These are phyloP conservation scores for Bucco capensis DNA, from an alignment of 2,113 vertebrate species.

Conservation along the genomic window DNA sequence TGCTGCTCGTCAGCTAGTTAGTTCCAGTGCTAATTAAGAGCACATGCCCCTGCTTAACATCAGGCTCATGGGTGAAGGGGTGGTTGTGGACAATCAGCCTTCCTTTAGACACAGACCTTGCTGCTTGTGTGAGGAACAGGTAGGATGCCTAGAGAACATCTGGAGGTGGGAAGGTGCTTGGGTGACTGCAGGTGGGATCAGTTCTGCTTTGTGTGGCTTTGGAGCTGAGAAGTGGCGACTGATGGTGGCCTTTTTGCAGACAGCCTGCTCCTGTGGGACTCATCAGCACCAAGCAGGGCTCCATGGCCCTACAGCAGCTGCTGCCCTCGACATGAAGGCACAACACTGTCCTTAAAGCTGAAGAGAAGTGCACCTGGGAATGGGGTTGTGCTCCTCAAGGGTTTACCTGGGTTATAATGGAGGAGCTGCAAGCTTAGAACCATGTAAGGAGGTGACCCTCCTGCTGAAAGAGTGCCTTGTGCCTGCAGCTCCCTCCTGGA, in stretches of 20 bases:
- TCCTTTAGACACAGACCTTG: rapidly evolving
- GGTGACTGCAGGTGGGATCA: background rate
- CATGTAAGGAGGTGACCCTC: too few species aligned
- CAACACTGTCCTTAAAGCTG: background rate
- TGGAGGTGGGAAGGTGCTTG: background rate
- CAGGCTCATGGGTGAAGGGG: background rate
- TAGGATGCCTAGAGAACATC: background rate
- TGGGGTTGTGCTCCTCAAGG: background rate
- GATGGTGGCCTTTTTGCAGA: background rate
- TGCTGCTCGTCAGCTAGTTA: background rate
- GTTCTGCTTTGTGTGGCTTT: background rate
- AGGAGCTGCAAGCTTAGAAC: too few species aligned
- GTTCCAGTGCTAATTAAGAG: background rate
- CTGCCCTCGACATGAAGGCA: too few species aligned
- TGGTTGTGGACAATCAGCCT: background rate
- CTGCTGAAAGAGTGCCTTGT: rapidly evolving
- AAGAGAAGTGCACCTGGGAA: rapidly evolving
- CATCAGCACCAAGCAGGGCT: background rate
- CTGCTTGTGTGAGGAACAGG: rapidly evolving
- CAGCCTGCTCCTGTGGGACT: rapidly evolving
- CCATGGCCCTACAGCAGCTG: too few species aligned
- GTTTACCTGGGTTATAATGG: rapidly evolving
- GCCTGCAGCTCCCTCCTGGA: rapidly evolving
- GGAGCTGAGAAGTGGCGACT: too few species aligned
- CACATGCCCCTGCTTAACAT: background rate